A percentile compares a stretch with the other conserved stretches of the same genome.
These are phyloP conservation scores for Helobdella robusta DNA, from an alignment of 2,888 invertebrate genomes.

Conservation along the genomic window DNA sequence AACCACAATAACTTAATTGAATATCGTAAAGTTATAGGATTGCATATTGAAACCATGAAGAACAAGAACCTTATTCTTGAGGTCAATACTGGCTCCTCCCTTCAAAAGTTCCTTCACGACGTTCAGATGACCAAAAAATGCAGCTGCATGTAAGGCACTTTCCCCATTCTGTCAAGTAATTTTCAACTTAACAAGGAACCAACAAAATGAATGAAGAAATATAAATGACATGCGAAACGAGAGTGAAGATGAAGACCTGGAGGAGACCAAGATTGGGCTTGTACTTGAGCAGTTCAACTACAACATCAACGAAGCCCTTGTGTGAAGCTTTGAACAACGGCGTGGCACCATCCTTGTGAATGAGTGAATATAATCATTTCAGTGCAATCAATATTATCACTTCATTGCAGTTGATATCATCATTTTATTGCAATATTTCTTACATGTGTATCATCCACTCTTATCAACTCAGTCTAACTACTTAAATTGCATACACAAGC, in stretches of 20 bases:
- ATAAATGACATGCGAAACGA: no score
- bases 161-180: conserved; percentile 68
- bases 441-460: no score
- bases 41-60: no score
- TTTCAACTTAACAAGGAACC: neutral
- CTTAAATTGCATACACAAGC: no score
- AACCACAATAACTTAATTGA: no score
- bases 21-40: no score
- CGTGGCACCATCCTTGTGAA: conserved; percentile 58
- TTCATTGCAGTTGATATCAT: no score
- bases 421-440: no score
- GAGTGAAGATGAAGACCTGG: conserved; percentile 57
- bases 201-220: no score
- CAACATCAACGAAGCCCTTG: conserved; percentile 81
- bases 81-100: conserved; percentile 60
- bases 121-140: conserved; percentile 72
- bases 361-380: no score
- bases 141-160: conserved; percentile 79
- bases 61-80: conserved; percentile 61
- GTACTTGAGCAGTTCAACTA: conserved; percentile 63
- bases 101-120: conserved; percentile 67
- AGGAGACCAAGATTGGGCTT: conserved; percentile 57
- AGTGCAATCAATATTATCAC: no score
- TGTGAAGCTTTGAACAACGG: conserved; percentile 89
- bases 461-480: no score